Evolutionary conservation across 2,113 vertebrate species (phyloP), one percentile per base, ranked within the genome.

Genomic region (Phycodurus eques): DNA sequence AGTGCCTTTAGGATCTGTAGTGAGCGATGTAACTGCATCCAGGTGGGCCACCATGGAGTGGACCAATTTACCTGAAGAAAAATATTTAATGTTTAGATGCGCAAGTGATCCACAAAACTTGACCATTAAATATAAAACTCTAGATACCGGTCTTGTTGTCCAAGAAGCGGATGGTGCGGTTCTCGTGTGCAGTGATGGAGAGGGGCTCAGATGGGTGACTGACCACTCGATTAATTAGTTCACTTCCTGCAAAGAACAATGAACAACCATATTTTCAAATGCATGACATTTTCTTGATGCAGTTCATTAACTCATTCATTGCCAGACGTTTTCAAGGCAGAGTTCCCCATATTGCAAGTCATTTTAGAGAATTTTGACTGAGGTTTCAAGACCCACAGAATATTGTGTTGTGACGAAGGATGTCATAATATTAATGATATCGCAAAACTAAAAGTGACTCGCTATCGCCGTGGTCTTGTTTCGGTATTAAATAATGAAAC

Each of bases 31-130:
- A 81, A 97, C 95, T 0, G 95, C 95, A 1, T 96, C 96, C 81
- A 97, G 85, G 84, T 97, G 96, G 47, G 96, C 96, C 0, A 97
- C 96, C 95, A 96, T 96, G 0, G 96, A 96, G 83, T 96, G 95
- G 11, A 96, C 92, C 0, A 91, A 88, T 89, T 94, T 92, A 57
- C 96, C 96, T 96, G 88, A 1, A 67, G 9, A 54, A 47, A 20
- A n/a, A 42, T 42, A 63, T 76, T 42, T 19, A 59, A 31, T 22
- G 68, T 57, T 17, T 31, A 54, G 11, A 62, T 20, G 14, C 2
- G 49, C 56, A 54, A 12, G 60, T 20, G 33, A 49, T 11, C 9
- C 13, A 42, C 31, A n/a, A 64, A 65, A 61, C 8, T 39, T 4
- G 13, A 70, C 13, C 7, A 27, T 20, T 19, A 35, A 10, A 67